Base-by-base conservation (phyloP, 2,888 invertebrate species). In the Chloroclystis v-ata region DNA sequence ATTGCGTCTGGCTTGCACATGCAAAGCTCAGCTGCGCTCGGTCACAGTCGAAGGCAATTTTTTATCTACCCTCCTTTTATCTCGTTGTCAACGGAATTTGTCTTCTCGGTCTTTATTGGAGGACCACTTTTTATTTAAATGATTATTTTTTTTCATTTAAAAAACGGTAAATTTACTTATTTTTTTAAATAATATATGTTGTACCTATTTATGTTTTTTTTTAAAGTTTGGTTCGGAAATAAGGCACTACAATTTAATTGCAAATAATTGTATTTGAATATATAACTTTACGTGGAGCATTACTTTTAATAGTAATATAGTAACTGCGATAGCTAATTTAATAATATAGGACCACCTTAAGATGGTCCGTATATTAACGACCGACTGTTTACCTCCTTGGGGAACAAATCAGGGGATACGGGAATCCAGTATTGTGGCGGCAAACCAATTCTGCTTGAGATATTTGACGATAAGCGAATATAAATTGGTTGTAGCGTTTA, bases 1-100 rank as follows among this genome's bases (percentile, higher is more conserved):
- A 82, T 81, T 77, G 77, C 70, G 61, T 53, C 57, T 65, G 59
- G 62, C 72, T 71, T 82, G 82, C 84, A 83, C 79, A 79, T 82
- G 83, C 79, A 50, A 78, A 67, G 63, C 76, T 77, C 84, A 84
- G 84, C 80, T 83, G 82, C 63, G 72, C 57, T 56, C 67, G 66
- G 67, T 70, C 69, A 67, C 73, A 72, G 69, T 67, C 63, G 72
- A 66, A 67, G 69, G 78, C 65, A 78, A 78, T 82, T 82, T 82
- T 82, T 83, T 81, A 79, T 78, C 74, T 73, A 71, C 74, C 71
- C 65, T 67, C 57, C 54, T 60, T 62, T 62, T 53, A 64, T 63
- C 60, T 59, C 63, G 60, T 60, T 64, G 77, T 75, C 76, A 73
- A 72, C 72, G 70, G 43, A 10, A 33, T 2, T 6, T 20, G 14